Percentiles rank a stretch among this genome's conserved stretches.
phyloP scores from a whole-genome alignment of 2,113 vertebrate genomes.

The Stegastes partitus region DNA sequence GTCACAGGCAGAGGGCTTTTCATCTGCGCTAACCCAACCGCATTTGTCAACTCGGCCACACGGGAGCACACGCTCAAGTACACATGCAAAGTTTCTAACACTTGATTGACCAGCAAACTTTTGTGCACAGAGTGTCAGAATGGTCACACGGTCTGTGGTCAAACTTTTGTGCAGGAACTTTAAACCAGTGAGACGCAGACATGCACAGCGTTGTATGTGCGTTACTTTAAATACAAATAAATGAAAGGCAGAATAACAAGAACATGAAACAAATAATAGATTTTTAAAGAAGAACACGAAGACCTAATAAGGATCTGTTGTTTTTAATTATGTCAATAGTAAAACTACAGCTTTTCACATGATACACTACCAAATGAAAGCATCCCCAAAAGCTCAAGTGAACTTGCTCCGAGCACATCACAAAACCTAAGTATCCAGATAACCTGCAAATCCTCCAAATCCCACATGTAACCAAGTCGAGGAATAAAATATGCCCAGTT shows the following conservation, averaged over 20 bases:
- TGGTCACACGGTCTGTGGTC: neutral
- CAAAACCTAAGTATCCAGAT: constrained; percentile 15
- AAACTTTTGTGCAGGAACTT: neutral
- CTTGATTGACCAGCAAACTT: constrained; percentile 27
- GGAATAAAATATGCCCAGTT: constrained; percentile 45
- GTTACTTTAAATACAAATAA: neutral
- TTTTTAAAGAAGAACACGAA: constrained; percentile 4
- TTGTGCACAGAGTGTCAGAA: neutral
- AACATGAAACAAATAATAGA: neutral
- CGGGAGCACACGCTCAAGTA: constrained; percentile 26
- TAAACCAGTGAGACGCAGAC: neutral
- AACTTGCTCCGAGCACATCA: constrained; percentile 37
- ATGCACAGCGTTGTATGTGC: accelerated
- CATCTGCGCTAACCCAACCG: constrained; percentile 43
- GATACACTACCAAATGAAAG: neutral
- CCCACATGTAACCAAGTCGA: constrained; percentile 55
- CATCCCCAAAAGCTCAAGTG: constrained; percentile 4
- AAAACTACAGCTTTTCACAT: neutral
- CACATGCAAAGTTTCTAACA: constrained; percentile 19
- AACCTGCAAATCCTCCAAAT: constrained; percentile 28
- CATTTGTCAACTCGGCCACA: constrained; percentile 57
- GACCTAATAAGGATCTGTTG: neutral
- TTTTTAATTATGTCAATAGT: neutral
- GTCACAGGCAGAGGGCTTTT: constrained; percentile 68
- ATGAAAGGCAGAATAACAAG: neutral